Base-by-base conservation (phyloP, 2,797 vertebrate species). In the Acipenser ruthenus region DNA sequence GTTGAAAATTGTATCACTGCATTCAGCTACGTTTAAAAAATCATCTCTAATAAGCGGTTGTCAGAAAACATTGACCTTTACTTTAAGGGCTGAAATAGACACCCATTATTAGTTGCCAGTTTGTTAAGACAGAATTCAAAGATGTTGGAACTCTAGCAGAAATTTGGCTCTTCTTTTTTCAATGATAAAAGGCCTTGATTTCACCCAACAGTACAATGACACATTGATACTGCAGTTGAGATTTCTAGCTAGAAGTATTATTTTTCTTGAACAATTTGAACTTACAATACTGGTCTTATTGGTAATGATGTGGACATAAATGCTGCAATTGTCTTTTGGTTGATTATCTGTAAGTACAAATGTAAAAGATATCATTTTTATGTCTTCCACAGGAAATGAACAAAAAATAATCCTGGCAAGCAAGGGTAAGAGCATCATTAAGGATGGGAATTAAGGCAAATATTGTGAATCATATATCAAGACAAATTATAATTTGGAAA, bases 71-170 rank as follows among this genome's bases (percentile, higher is more conserved):
- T 47, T 76, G 85, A 91, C 88, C 88, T 86, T 71, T 73, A 74
- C 77, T 79, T 84, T 82, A 82, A 71, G 73, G 80, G 72, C 74
- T 81, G 81, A 82, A 83, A 82, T 78, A 76, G 83, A 89, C 81
- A 79, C 73, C 83, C 77, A 71, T 87, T 88, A 91, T 89, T 86
- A 74, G 79, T 80, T 80, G 80, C 66, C 75, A 70, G 67, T 83
- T 88, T 90, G 87, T 89, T 80, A 87, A 84, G 82, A 82, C 80
- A 86, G 88, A 87, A 91, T 88, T 90, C 87, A 92, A 89, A 86
- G 84, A 82, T 88, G 87, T 76, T 76, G 77, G 76, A 82, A 82
- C 82, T 89, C 80, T 83, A 79, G 82, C 80, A 81, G 82, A 84
- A 87, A 80, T 78, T 74, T 74, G 71, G 69, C 70, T 81, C 79